Evolutionary conservation across 2,797 vertebrate genomes (phyloP).

Genomic region (Agapornis canus): DNA sequence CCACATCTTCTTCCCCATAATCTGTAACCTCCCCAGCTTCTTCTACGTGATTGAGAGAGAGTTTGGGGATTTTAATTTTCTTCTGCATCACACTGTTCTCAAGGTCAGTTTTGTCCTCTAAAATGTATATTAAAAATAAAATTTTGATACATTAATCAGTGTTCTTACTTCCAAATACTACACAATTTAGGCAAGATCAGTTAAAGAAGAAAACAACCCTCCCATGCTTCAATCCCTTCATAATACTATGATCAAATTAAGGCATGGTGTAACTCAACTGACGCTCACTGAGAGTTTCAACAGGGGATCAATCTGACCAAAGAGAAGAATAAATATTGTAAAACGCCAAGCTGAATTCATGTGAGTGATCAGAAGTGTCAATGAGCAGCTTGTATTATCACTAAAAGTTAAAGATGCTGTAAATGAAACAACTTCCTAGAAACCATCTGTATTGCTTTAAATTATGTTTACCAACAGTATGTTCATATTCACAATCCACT

Average conservation of each 20-base stretch:
- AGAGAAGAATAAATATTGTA: not conserved
- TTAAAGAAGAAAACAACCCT: not conserved
- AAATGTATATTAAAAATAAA: slow-evolving; percentile 78
- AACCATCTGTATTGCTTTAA: not conserved
- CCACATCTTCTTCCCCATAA: slow-evolving; percentile 92
- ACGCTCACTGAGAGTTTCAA: not conserved
- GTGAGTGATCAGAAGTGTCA: not conserved
- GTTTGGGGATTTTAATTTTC: slow-evolving; percentile 99
- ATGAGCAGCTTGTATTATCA: not conserved
- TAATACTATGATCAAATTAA: not conserved
- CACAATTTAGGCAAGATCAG: slow-evolving; percentile 63
- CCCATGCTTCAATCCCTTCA: not conserved
- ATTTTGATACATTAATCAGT: slow-evolving; percentile 69
- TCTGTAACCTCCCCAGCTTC: slow-evolving; percentile 90
- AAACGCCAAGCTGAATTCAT: not conserved
- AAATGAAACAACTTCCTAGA: not conserved
- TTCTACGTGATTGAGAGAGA: slow-evolving; percentile 91
- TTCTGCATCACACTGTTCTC: slow-evolving; percentile 99
- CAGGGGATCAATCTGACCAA: not conserved
- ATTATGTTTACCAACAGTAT: not conserved
- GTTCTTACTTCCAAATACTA: slow-evolving; percentile 57
- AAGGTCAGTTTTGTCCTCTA: slow-evolving; percentile 98
- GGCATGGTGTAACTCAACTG: not conserved
- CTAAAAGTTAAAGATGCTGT: not conserved
- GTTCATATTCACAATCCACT: not conserved